phyloP scores from a whole-genome alignment of 1,140 invertebrate genomes.

The Gyrodactylus bullatarudis region DNA sequence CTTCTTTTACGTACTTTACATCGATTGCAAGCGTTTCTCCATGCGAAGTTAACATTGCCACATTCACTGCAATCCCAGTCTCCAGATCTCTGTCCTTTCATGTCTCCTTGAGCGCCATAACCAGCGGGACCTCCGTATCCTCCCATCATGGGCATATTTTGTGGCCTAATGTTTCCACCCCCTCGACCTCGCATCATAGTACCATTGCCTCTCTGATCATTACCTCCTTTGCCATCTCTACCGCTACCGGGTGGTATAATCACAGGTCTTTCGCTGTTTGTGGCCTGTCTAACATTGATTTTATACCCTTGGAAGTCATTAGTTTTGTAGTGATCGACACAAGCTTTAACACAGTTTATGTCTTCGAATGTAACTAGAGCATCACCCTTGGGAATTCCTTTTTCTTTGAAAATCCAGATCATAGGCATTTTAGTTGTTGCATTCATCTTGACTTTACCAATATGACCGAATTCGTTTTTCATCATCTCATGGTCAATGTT shows the following conservation, averaged over 20 bases:
- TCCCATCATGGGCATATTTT: neutral
- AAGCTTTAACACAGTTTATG: neutral
- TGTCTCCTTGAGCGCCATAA: neutral
- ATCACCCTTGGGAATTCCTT: neutral
- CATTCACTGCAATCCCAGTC: neutral
- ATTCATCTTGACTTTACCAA: neutral
- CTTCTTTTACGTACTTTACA: neutral
- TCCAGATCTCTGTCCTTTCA: neutral
- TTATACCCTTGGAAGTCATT: neutral
- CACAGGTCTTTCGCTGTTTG: neutral
- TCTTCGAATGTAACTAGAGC: neutral
- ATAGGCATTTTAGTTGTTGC: neutral
- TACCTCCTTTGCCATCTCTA: neutral
- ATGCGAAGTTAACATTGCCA: neutral
- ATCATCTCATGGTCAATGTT: neutral
- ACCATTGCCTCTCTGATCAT: neutral
- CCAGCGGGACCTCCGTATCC: neutral
- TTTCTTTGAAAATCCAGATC: conserved; percentile 1
- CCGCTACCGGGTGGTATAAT: neutral
- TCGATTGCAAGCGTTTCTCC: neutral
- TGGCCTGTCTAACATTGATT: neutral
- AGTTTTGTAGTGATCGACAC: neutral
- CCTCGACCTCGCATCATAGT: neutral
- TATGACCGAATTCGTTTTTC: neutral
- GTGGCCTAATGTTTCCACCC: neutral